Evolutionary conservation across 2,888 invertebrate species (phyloP), one percentile per base, ranked within the genome.

Genomic region (Anagyrus pseudococci): DNA sequence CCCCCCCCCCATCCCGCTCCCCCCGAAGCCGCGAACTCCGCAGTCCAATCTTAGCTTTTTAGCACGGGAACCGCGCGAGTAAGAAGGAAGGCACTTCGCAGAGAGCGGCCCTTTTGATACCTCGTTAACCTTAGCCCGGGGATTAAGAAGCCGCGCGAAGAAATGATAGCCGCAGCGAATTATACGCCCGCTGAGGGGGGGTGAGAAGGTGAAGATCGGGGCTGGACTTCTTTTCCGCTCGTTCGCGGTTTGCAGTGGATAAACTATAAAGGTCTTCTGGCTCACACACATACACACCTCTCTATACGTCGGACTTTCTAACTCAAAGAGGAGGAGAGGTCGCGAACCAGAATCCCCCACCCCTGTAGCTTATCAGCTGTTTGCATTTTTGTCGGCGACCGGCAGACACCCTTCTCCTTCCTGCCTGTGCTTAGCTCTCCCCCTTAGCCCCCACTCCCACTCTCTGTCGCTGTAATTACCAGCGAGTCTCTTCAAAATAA

Each of bases 101-200:
- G 40, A 22, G 52, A 8, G 33, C 23, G 7, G 46, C 41, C 58
- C 62, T 63, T n/a, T 58, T 63, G 63, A 63, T 55, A 58, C 58
- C 55, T 63, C 58, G 58, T 58, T 63, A 63, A 49, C 49, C 40
- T 43, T 37, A 46, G 29, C 29, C 19, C 29, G 26, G 10, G 53
- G 47, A 59, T 59, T 52, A 53, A 59, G 46, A 19, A 53, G 29
- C 20, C 37, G 47, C 15, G 7, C 19, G 41, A 15, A 41, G 19
- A 47, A 57, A 53, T 57, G 57, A 62, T 53, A 58, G 37, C 53
- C 43, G 41, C 53, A 23, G 20, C 23, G 22, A 15, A 25, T 2
- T n/a, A 10, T 29, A 10, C 6, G 33, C 4, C 8, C 15, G 33
- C 2, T 37, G 33, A 8, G 33, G 33, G 2, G 33, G 8, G 33